Conservation (phyloP, 2,888 invertebrate species). For the Hirtodrosophila histrioides region DNA sequence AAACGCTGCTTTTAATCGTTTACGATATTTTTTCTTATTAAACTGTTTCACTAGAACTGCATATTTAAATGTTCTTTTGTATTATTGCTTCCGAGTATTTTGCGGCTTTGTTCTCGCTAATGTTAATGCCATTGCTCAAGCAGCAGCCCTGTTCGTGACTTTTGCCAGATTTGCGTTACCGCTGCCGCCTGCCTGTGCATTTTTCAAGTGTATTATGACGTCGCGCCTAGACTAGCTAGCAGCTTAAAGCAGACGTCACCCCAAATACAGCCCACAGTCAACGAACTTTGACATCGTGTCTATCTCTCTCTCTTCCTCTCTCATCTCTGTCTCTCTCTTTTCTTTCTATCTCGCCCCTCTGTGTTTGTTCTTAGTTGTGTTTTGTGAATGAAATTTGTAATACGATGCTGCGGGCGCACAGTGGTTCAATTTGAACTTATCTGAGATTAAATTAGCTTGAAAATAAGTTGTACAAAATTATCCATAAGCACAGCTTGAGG, state of each 20-base stretch:
- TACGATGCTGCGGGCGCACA: constrained; percentile 72
- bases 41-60: constrained; percentile 43
- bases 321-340: constrained; percentile 5
- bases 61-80: constrained; percentile 30
- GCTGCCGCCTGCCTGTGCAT: constrained; percentile 59
- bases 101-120: constrained; percentile 45
- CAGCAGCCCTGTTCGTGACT: constrained; percentile 65
- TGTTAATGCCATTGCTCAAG: constrained; percentile 65
- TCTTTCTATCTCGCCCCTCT: not conserved
- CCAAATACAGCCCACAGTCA: constrained; percentile 60
- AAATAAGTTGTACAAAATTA: not conserved
- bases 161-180: constrained; percentile 64
- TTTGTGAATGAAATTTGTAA: constrained; percentile 82
- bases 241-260: constrained; percentile 2
- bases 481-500: too few species aligned
- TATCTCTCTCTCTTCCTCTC: constrained; percentile 5
- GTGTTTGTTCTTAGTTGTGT: constrained; percentile 52
- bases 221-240: constrained; percentile 64
- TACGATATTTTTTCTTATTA: constrained; percentile 4
- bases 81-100: constrained; percentile 65
- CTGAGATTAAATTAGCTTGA: not conserved
- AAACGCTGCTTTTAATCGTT: constrained; percentile 30
- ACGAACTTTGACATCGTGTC: constrained; percentile 72
- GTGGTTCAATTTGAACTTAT: constrained; percentile 33
- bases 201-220: constrained; percentile 79